Conservation (phyloP, 2,888 invertebrate species). For the Cryptus armator region DNA sequence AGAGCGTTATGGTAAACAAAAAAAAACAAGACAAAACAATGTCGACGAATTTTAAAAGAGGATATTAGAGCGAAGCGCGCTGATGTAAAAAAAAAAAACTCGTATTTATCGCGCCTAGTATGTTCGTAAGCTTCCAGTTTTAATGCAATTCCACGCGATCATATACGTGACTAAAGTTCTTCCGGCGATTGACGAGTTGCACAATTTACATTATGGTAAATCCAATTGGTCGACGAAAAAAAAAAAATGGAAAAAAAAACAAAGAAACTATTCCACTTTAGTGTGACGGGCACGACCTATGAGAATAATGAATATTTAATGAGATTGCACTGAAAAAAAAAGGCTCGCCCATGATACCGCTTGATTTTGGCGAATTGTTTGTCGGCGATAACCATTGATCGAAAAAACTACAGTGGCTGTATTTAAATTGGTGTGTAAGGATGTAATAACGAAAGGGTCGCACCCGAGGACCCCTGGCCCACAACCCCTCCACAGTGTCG, state of each 20-base stretch:
- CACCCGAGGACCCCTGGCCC: conserved; percentile 66
- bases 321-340: not conserved
- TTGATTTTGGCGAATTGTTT: not conserved
- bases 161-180: conserved; percentile 66
- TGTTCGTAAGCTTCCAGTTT: conserved; percentile 69
- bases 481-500: conserved; percentile 65
- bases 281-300: not conserved
- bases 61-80: not conserved
- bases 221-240: conserved; percentile 31
- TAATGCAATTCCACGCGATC: conserved; percentile 68
- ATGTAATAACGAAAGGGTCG: conserved; percentile 40
- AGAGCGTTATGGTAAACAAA: conserved; percentile 10
- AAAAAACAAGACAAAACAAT: not conserved
- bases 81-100: conserved; percentile 30
- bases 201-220: conserved; percentile 56
- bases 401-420: not conserved
- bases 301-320: not conserved
- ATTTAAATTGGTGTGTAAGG: not conserved
- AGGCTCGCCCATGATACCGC: conserved; percentile 10
- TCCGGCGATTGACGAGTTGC: conserved; percentile 60
- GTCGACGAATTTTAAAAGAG: conserved; percentile 8
- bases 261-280: not conserved
- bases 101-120: conserved; percentile 63
- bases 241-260: not conserved
- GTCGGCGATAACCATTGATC: not conserved